Percentiles rank a stretch among this genome's conserved stretches.
Conservation (phyloP, 2,113 vertebrate genomes). For the Megaceryle torquata region DNA sequence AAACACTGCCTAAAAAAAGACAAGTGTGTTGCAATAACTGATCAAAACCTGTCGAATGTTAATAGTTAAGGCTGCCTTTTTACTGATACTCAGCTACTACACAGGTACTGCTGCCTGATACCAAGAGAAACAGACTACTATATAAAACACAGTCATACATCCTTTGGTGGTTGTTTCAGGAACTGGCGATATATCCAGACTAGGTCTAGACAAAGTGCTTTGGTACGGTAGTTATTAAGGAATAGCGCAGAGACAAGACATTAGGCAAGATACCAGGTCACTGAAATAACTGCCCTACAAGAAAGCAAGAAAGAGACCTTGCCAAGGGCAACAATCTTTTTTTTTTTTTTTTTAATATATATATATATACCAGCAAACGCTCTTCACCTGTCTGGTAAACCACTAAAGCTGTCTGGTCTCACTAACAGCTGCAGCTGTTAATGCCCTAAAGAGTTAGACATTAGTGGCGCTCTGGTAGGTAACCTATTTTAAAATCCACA, state of each 20-base stretch:
- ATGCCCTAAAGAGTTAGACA: not conserved
- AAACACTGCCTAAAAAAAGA: not conserved
- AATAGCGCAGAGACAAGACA: slow-evolving; percentile 8
- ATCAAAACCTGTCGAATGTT: not conserved
- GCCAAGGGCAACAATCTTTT: not conserved
- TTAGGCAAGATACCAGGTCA: not conserved
- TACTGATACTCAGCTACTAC: not conserved
- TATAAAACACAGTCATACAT: not conserved
- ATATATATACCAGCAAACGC: not conserved
- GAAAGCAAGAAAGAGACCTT: not conserved
- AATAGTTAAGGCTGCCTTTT: not conserved
- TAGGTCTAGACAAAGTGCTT: not conserved
- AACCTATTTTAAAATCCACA: not conserved
- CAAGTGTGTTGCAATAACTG: not conserved
- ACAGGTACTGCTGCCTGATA: not conserved
- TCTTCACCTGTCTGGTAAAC: not conserved
- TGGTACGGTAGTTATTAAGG: not conserved
- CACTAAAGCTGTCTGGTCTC: not conserved
- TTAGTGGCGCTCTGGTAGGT: not conserved
- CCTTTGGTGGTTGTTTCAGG: not conserved
- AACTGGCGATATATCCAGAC: not conserved
- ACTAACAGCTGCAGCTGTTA: not conserved
- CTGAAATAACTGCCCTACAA: not conserved
- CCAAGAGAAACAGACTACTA: not conserved
- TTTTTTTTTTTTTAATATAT: too few species aligned